Conservation (phyloP, 1,140 invertebrate species). For the Triops longicaudatus region DNA sequence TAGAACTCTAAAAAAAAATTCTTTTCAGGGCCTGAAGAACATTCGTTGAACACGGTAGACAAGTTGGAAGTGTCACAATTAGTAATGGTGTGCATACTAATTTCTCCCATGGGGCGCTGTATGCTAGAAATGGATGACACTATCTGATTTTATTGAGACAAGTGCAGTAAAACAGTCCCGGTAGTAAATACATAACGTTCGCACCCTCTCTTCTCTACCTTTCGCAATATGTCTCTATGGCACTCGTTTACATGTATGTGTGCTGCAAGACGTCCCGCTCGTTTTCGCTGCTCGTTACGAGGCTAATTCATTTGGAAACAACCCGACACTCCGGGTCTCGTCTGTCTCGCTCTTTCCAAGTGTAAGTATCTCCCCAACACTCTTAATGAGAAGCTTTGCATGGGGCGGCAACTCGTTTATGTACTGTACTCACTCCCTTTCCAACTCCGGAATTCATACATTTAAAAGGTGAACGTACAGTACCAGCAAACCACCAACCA, state of each 20-base stretch:
- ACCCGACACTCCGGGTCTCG: background rate
- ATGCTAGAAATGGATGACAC: background rate
- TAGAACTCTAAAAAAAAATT: too few relatives aligned
- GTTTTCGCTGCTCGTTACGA: background rate
- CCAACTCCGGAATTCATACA: background rate
- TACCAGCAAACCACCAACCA: background rate
- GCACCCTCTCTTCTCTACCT: background rate
- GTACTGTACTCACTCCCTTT: background rate
- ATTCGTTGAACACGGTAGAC: too few relatives aligned
- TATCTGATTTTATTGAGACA: constrained; percentile 2
- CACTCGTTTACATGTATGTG: too few relatives aligned
- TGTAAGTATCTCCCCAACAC: background rate
- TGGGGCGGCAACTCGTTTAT: background rate
- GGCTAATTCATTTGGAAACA: constrained; percentile 12
- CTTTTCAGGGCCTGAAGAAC: too few relatives aligned
- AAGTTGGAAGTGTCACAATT: too few relatives aligned
- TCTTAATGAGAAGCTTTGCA: background rate
- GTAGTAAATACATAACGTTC: background rate
- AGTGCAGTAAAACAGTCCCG: background rate
- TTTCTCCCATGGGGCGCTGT: background rate
- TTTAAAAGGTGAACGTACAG: background rate
- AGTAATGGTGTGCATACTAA: background rate
- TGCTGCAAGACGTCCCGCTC: background rate
- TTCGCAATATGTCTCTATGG: background rate
- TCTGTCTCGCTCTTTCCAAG: background rate